Evolutionary conservation across 2,888 invertebrate genomes (phyloP), one percentile per base, ranked within the genome.

Genomic region (Aquatica leii): DNA sequence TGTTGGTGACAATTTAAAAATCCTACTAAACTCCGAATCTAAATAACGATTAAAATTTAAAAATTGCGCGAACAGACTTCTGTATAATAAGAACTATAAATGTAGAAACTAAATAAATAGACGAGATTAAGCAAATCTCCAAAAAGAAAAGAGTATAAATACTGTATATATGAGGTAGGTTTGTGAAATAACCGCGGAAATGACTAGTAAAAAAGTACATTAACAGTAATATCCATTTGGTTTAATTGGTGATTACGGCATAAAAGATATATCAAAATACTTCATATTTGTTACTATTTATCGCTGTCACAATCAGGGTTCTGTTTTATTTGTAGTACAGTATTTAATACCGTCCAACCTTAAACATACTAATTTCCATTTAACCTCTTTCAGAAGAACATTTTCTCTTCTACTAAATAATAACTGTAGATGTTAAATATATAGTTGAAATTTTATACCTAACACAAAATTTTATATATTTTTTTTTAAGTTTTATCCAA

Each of bases 221-320:
- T 71, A 73, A 74, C 59, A 59, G 73, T 77, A 77, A 77, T 75
- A 77, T 77, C 76, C 73, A 74, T 76, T 77, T 76, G 76, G 77
- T 76, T 73, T 68, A 71, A 71, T 70, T 72, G 69, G 69, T 59
- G 69, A 65, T 62, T 67, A 69, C 60, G 65, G 65, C 65, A 65
- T 65, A 53, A 66, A 67, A 66, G 69, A 66, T 62, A 66, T 65
- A 65, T 59, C 55, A 63, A 53, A 52, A 43, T 62, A 59, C 41
- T 62, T 62, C 53, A 63, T 66, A 66, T 66, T 66, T 63, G 63
- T 63, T 60, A 66, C 66, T 66, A 62, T 63, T 66, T 63, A 62
- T 58, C 58, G 49, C 65, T 67, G 72, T 73, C 72, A 74, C 74
- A 75, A 71, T 73, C 74, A 75, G 76, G 74, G 76, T 75, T 74